Evolutionary conservation across 2,888 invertebrate species (phyloP).

Genomic region (Osedax fenrisi): DNA sequence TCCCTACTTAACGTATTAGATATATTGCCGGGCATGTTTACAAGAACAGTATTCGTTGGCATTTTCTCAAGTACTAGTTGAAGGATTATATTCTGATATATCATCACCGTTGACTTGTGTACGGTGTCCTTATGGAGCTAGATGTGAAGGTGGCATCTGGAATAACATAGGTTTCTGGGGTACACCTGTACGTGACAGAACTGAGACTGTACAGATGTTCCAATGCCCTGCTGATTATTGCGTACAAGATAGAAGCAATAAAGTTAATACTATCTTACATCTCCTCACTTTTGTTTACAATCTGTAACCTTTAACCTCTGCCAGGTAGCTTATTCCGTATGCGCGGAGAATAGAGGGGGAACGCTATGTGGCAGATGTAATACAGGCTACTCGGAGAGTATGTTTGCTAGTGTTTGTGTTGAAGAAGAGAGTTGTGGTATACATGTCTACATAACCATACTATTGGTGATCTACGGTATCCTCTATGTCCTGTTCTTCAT

Average conservation of each 20-base stretch:
- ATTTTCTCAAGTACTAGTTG: not conserved
- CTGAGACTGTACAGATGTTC: conserved; percentile 17
- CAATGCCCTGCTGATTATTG: conserved; percentile 33
- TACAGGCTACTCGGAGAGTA: conserved; percentile 30
- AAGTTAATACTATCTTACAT: not conserved
- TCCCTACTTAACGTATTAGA: too few relatives aligned
- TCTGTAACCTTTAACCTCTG: too few relatives aligned
- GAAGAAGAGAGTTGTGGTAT: conserved; percentile 22
- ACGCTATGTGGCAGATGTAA: conserved; percentile 31
- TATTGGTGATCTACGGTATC: conserved; percentile 28
- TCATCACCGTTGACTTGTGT: conserved; percentile 8
- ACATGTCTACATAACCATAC: not conserved
- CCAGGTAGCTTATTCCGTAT: conserved; percentile 3
- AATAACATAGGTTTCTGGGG: conserved; percentile 30
- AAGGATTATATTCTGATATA: not conserved
- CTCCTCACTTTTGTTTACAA: too few relatives aligned
- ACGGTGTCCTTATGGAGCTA: conserved; percentile 28
- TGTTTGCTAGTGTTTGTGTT: conserved; percentile 30
- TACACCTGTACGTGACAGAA: not conserved
- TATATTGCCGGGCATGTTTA: conserved; percentile 23
- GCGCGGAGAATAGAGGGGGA: conserved; percentile 29
- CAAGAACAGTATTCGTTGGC: conserved; percentile 25
- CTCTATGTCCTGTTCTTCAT: conserved; percentile 33
- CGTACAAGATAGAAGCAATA: not conserved
- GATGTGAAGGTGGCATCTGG: conserved; percentile 24